Percentiles rank a stretch among this genome's conserved stretches.
phyloP scores from a whole-genome alignment of 2,113 vertebrate species.

The Rhineura floridana region DNA sequence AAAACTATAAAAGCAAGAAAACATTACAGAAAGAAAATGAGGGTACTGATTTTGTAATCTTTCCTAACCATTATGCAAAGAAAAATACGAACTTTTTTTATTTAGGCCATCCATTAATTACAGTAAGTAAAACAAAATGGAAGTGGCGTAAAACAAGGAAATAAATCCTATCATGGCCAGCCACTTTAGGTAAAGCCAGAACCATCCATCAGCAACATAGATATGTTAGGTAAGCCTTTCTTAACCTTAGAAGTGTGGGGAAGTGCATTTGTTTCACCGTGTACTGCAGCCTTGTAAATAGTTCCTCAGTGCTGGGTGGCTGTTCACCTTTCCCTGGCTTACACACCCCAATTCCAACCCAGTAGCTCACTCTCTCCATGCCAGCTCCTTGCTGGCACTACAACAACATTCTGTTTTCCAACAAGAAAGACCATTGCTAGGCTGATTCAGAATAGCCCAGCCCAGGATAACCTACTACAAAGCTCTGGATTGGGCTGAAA shows the following conservation, averaged over 20 bases:
- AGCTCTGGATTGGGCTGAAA: background rate
- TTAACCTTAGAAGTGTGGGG: background rate
- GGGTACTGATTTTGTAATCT: conserved; percentile 71
- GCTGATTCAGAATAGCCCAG: no score
- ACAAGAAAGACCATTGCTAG: background rate
- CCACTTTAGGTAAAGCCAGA: conserved; percentile 59
- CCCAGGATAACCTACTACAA: background rate
- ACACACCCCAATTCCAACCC: background rate
- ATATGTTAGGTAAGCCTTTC: conserved; percentile 53
- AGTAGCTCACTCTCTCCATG: background rate
- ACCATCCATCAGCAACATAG: conserved; percentile 58
- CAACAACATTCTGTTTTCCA: background rate
- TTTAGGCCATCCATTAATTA: conserved; percentile 70
- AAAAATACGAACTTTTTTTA: conserved; percentile 40
- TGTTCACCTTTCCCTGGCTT: background rate
- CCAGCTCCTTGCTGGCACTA: background rate
- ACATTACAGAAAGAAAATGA: conserved; percentile 60
- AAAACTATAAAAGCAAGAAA: conserved; percentile 63
- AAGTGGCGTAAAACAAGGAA: conserved; percentile 63
- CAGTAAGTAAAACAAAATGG: conserved; percentile 63
- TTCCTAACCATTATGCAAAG: conserved; percentile 53
- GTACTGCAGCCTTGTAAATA: background rate
- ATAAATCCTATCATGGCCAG: conserved; percentile 66
- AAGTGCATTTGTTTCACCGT: conserved; percentile 34
- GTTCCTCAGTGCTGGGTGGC: no score